Evolutionary conservation across 2,113 vertebrate genomes (phyloP), one percentile per base, ranked within the genome.

Genomic region (Myiozetetes cayanensis): DNA sequence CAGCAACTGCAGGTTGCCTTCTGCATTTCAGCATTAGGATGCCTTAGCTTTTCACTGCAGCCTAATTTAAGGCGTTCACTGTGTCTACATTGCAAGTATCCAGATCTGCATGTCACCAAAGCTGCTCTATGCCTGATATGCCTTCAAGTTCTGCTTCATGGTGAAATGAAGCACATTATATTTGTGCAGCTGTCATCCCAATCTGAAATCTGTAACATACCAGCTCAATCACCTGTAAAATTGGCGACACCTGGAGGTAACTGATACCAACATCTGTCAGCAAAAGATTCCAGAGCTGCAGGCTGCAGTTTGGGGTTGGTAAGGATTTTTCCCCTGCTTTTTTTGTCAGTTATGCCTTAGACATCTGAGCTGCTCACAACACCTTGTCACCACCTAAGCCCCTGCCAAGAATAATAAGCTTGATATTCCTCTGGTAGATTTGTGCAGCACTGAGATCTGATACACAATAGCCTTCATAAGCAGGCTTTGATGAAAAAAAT

Each of bases 101-200:
- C 23, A 53, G 17, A 27, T 9, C 0, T 2, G 52, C 13, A 8
- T 0, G 46, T 39, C 35, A 62, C 47, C 43, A 23, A 63, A 33
- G 15, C 37, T 30, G n/a, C 50, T 46, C 41, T 0, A 2, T 68
- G 46, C 37, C 2, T 11, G 22, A 30, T 3, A 3, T n/a, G 23
- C 14, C 27, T 9, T 70, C 10, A 75, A 80, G 21, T 27, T 76
- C 68, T 39, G 4, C 63, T 70, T 91, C 39, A 59, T 39, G 62
- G 58, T 63, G 21, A 70, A 75, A 80, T 30, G 15, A 91, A 43
- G 7, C 12, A 21, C 47, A 35, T n/a, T 4, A 31, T n/a, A 14
- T 2, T 4, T 37, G 22, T 39, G 35, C n/a, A 72, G 37, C 21
- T n/a, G 24, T 47, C 79, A 58, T 31, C 39, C 43, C 41, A 41